Conservation (phyloP, 2,113 vertebrate genomes). For the Sakesphorus luctuosus region DNA sequence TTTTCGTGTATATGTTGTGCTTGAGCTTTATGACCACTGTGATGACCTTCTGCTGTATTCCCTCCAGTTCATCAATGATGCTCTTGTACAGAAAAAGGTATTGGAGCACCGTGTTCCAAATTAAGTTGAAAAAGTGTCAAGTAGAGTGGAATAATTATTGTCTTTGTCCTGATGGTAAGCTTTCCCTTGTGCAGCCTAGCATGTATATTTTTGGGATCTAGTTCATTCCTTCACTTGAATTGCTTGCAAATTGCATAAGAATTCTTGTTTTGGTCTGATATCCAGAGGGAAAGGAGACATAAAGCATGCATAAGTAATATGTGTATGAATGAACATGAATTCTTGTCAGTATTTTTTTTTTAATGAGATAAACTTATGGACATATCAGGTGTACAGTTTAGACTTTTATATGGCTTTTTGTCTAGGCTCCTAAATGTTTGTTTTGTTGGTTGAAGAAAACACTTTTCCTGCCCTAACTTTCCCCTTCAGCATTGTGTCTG, state of each 20-base stretch:
- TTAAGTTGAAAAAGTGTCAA: background rate
- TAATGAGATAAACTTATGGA: background rate
- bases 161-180: background rate
- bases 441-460: background rate
- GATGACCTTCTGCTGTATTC: background rate
- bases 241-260: background rate
- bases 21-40: background rate
- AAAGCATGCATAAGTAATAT: background rate
- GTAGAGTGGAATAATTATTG: background rate
- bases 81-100: background rate
- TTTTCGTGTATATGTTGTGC: background rate
- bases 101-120: background rate
- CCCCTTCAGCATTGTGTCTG: background rate
- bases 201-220: background rate
- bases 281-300: background rate
- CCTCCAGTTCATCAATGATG: background rate
- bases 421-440: background rate
- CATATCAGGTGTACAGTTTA: background rate
- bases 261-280: background rate
- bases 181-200: background rate
- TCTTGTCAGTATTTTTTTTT: background rate
- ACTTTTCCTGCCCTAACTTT: background rate
- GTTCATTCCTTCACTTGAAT: background rate
- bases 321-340: background rate
- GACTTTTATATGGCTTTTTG: background rate